Evolutionary conservation across 1,140 invertebrate genomes (phyloP).

Genomic region (Lepidurus apus): DNA sequence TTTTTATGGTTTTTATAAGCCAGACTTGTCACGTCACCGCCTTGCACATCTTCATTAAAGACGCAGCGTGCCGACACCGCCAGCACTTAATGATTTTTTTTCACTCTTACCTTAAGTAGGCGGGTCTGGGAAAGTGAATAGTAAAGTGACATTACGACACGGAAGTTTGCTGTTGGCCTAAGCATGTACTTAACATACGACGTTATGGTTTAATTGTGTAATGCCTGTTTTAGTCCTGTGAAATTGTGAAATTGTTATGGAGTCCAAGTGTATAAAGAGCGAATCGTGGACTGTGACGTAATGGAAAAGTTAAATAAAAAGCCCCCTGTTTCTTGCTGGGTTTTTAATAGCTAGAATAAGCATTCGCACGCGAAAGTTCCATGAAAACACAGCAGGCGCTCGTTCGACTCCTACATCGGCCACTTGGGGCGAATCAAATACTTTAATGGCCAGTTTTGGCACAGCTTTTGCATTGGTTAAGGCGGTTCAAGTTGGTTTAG

Average conservation of each 20-base stretch:
- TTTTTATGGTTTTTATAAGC: neutral
- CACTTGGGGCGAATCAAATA: neutral
- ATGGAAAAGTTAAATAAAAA: neutral
- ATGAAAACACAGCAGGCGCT: neutral
- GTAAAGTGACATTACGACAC: neutral
- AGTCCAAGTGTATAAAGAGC: neutral
- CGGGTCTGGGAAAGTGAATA: neutral
- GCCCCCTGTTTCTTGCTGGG: neutral
- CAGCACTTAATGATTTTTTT: neutral
- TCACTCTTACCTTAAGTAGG: neutral
- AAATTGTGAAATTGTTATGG: no score
- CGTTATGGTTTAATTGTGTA: no score
- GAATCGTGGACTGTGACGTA: neutral
- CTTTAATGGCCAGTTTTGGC: neutral
- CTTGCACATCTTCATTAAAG: conserved; percentile 10
- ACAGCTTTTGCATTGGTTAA: neutral
- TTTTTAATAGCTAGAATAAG: neutral
- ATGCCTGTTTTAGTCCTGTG: no score
- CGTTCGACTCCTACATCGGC: neutral
- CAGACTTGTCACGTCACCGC: conserved; percentile 13
- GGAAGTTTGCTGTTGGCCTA: no score
- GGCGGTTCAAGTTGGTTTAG: neutral
- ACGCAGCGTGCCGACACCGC: neutral
- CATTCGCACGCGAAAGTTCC: neutral
- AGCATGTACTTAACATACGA: no score